Base-by-base conservation (phyloP, 2,113 vertebrate genomes). In the Hystrix brachyura region DNA sequence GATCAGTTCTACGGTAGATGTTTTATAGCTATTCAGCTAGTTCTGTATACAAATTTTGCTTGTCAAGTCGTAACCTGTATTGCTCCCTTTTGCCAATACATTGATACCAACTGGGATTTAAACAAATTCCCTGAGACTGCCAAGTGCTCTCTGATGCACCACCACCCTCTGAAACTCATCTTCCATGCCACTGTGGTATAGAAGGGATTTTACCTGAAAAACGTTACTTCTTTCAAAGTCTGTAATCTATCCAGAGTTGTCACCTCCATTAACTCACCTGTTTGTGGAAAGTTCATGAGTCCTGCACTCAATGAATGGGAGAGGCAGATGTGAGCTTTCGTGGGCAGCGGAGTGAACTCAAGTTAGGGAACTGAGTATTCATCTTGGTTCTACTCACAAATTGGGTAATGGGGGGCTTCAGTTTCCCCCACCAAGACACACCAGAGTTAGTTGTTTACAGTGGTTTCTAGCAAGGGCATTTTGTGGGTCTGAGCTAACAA, bases 191-290 rank as follows among this genome's bases (percentile, higher is more conserved):
- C 1, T 38, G 46, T 48, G 13, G 83, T 55, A 23, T 53, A 53
- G 67, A 79, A 57, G 79, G 57, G 51, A 64, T 94, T 96, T 91
- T 72, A 60, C 17, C 32, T 93, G 83, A 59, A 29, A 48, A 79
- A 51, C 64, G 48, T 69, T 83, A 15, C 27, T 82, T 78, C 34
- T 96, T 93, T 86, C 55, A 29, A 93, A 91, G 79, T 69, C 78
- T 59, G 48, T 83, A 65, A 86, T 78, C 78, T 93, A 1, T 88
- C 78, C 3, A 48, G 19, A 69, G 34, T 62, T 79, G 60, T 93
- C 78, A 89, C 55, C 18, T 88, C 87, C 25, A 43, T 59, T 78
- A 86, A 79, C 18, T 65, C 29, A 55, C n/a, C 65, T 57, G 14
- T 72, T 46, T 69, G 95, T 43, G 43, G 38, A 11, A 59, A 72